Percentiles rank a stretch among this genome's conserved stretches.
These are phyloP conservation scores for Brachionichthys hirsutus DNA, from an alignment of 2,113 vertebrate genomes.

Conservation along the genomic window DNA sequence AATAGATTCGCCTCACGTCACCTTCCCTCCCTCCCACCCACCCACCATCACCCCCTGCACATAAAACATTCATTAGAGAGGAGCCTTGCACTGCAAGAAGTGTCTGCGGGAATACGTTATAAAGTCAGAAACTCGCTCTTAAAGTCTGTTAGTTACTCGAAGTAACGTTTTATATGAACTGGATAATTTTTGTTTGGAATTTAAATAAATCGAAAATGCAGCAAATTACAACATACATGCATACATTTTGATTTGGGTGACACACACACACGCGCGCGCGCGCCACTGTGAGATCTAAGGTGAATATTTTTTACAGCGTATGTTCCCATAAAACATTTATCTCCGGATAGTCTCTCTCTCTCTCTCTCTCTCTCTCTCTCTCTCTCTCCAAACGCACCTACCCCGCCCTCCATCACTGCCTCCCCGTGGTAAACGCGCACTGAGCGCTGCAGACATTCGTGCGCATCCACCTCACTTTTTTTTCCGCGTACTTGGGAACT, in stretches of 20 bases:
- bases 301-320: conserved; percentile 51
- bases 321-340: conserved; percentile 76
- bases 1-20: conserved; percentile 87
- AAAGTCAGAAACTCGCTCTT: conserved; percentile 19
- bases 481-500: conserved; percentile 51
- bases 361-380: conserved; percentile 18
- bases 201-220: too few relatives aligned
- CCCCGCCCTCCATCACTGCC: conserved; percentile 62
- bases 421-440: conserved; percentile 49
- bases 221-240: too few relatives aligned
- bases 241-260: too few relatives aligned
- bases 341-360: conserved; percentile 52
- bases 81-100: conserved; percentile 66
- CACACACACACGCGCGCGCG: too few relatives aligned
- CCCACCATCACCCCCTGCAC: conserved; percentile 80
- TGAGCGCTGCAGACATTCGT: conserved; percentile 58
- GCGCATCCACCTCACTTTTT: conserved; percentile 55
- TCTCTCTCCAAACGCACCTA: conserved; percentile 44
- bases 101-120: conserved; percentile 43
- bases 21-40: conserved; percentile 67
- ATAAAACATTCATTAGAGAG: conserved; percentile 90
- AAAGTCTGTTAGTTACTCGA: neutral
- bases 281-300: too few relatives aligned
- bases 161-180: neutral
- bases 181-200: too few relatives aligned